phyloP scores from a whole-genome alignment of 1,140 invertebrate species.

The Drosophila hydei region DNA sequence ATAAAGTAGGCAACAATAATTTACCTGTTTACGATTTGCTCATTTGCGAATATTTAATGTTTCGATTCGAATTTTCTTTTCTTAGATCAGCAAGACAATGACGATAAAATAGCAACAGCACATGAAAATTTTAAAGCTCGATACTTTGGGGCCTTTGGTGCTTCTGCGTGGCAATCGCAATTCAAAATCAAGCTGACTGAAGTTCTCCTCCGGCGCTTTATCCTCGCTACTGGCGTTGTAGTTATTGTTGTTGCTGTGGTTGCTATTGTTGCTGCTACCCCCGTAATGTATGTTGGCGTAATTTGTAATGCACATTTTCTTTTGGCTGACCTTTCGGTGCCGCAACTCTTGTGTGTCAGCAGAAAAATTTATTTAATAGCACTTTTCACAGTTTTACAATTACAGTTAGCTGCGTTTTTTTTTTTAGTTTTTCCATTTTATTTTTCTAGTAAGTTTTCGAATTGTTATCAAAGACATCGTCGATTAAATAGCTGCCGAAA shows the following conservation, averaged over 20 bases:
- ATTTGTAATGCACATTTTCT: slow-evolving; percentile 77
- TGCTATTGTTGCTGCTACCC: slow-evolving; percentile 32
- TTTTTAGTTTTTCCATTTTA: slow-evolving; percentile 30
- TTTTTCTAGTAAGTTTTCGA: slow-evolving; percentile 29
- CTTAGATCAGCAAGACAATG: slow-evolving; percentile 65
- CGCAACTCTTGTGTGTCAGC: slow-evolving; percentile 36
- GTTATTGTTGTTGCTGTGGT: slow-evolving; percentile 23
- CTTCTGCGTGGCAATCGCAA: slow-evolving; percentile 58
- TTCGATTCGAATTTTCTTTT: no score
- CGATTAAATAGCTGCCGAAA: slow-evolving; percentile 55
- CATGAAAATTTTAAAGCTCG: slow-evolving; percentile 70
- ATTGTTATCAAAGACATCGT: slow-evolving; percentile 64
- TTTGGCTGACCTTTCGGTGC: slow-evolving; percentile 48
- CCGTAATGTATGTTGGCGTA: slow-evolving; percentile 55
- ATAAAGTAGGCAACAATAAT: slow-evolving; percentile 41
- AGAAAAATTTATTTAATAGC: slow-evolving; percentile 72
- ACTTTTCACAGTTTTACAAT: slow-evolving; percentile 61
- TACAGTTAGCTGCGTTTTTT: slow-evolving; percentile 30
- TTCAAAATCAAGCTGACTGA: slow-evolving; percentile 48
- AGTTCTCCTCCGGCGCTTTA: slow-evolving; percentile 40
- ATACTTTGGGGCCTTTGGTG: slow-evolving; percentile 48
- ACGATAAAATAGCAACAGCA: slow-evolving; percentile 74
- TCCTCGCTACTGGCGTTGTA: slow-evolving; percentile 12
- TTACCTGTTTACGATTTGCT: slow-evolving; percentile 32
- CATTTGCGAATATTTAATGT: slow-evolving; percentile 22